These are phyloP conservation scores for Actinopyga echinites DNA, from an alignment of 53 echinoderm and acorn worm genomes.

Conservation along the genomic window DNA sequence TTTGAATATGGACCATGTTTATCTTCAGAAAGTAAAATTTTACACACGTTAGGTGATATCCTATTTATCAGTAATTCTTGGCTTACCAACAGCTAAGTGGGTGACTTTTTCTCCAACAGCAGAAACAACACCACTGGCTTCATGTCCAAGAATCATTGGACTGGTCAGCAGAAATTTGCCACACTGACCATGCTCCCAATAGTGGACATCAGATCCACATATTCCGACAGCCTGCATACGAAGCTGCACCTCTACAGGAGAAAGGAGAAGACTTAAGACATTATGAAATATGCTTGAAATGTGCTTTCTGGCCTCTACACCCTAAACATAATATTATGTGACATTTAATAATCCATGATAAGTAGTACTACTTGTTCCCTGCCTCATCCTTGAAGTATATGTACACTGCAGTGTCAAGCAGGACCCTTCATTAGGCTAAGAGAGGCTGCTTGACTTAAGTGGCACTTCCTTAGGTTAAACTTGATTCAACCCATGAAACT, in stretches of 20 bases:
- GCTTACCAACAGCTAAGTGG: conserved; percentile 64
- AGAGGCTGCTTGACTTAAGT: too few relatives aligned
- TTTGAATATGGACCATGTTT: too few relatives aligned
- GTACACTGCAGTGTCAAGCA: too few relatives aligned
- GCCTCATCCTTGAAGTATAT: too few relatives aligned
- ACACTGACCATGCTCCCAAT: conserved; percentile 68
- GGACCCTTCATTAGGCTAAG: too few relatives aligned
- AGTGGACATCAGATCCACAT: conserved; percentile 87
- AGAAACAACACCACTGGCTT: conserved; percentile 70
- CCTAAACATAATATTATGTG: too few relatives aligned
- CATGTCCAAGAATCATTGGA: conserved; percentile 87
- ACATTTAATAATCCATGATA: too few relatives aligned
- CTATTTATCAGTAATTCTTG: too few relatives aligned
- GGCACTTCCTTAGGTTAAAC: too few relatives aligned
- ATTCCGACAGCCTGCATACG: conserved; percentile 78
- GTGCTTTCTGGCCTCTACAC: not conserved
- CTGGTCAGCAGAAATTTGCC: conserved; percentile 67
- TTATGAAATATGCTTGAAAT: not conserved
- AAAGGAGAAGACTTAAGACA: not conserved
- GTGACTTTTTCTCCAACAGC: conserved; percentile 73
- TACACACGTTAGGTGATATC: not conserved
- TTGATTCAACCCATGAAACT: too few relatives aligned
- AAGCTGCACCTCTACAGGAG: conserved; percentile 67
- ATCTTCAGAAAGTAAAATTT: too few relatives aligned
- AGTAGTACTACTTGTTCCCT: too few relatives aligned